Base-by-base conservation (phyloP, 2,888 invertebrate genomes). In the Tachina lurida region DNA sequence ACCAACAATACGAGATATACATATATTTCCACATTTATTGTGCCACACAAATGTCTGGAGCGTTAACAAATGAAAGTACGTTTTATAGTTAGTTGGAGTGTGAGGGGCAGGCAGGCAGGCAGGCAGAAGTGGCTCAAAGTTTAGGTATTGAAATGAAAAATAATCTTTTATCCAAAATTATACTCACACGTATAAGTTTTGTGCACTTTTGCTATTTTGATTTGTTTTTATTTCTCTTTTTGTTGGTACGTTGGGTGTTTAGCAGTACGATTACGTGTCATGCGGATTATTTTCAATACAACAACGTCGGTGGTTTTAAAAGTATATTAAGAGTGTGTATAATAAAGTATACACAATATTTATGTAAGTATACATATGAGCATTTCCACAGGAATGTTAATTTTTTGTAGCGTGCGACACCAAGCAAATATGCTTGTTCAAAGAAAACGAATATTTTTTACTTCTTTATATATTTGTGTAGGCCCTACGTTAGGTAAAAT, bases 91-190 rank as follows among this genome's bases (percentile, higher is more conserved):
- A 17, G 56, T 49, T 19, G n/a, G 43, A 60, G 49, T 68, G 47
- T 31, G 31, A 31, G 31, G 31, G 7, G 31, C 31, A 22, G 3
- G 22, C 22, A 22, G 22, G 22, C 22, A 22, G 1, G 22, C 22
- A 49, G 13, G 41, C 4, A 71, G 19, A 47, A 41, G 65, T 58
- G 67, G 31, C 22, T 58, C 10, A 22, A 41, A 60, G 54, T 79
- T 31, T 54, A 71, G 54, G 41, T 67, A 81, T 74, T 67, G 74
- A 79, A 86, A 86, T 79, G 75, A 80, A 86, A 73, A 80, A 76
- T 83, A 80, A 83, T 76, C 76, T 79, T 79, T 83, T 75, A 56
- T 17, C 52, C 70, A 63, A 86, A 82, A 75, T 73, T 73, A 79
- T 78, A 78, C 73, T 81, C 75, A 71, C 79, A 86, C 83, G 86